Evolutionary conservation across 1,140 invertebrate species (phyloP), one percentile per base, ranked within the genome.

Genomic region (Eubasilissa regina): DNA sequence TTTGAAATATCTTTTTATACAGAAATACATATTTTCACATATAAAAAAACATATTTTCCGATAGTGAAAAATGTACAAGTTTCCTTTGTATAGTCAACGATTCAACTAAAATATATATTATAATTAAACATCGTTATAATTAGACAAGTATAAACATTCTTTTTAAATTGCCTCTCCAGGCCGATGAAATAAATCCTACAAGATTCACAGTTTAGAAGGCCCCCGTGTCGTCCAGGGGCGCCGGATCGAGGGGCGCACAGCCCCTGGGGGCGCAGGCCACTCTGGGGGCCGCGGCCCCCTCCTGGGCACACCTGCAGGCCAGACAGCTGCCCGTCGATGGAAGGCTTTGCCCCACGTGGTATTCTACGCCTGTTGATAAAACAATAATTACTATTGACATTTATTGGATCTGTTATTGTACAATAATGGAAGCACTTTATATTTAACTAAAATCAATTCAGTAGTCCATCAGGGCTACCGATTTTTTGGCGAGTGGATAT

Each of bases 321-420:
- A 83, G 77, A 48, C 81, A 83, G 60, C 81, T 83, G n/a, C 81
- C 81, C n/a, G 81, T 83, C 7, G 81, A 83, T 4, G 81, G 81
- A 13, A 83, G 77, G 51, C 55, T 66, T 56, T 83, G 72, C 48
- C 81, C 81, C 35, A 83, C 73, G 21, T 73, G 70, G 77, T 83
- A 83, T 48, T 80, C 72, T 4, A 72, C 58, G 4, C 81, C 81
- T 83, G 81, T 62, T 4, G 78, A 75, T 53, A n/a, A 53, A 75
- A 80, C 4, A 70, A n/a, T n/a, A n/a, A n/a, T n/a, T n/a, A n/a
- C n/a, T n/a, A n/a, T n/a, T n/a, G n/a, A n/a, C n/a, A n/a, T n/a
- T n/a, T n/a, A n/a, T n/a, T n/a, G n/a, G n/a, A n/a, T n/a, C n/a
- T n/a, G n/a, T n/a, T n/a, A n/a, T n/a, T n/a, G n/a, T n/a, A n/a